These are phyloP conservation scores for Aphidoletes aphidimyza DNA, from an alignment of 2,888 invertebrate species.

Conservation along the genomic window DNA sequence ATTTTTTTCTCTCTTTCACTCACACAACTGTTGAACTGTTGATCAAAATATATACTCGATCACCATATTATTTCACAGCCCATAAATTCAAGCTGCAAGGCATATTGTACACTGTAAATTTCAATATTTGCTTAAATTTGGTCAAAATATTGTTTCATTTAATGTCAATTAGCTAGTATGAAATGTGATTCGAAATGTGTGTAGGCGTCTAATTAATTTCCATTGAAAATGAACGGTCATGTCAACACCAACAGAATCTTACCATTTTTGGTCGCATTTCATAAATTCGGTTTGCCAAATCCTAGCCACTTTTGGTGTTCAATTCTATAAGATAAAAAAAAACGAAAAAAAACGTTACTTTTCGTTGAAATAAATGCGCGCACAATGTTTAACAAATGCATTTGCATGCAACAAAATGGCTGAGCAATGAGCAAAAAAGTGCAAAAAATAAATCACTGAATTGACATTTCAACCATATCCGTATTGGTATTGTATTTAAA, in stretches of 20 bases:
- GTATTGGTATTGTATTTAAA: slow-evolving; percentile 21
- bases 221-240: neutral
- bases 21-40: neutral
- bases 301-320: neutral
- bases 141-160: slow-evolving; percentile 16
- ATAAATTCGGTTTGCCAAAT: neutral
- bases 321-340: neutral
- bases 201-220: slow-evolving; percentile 13
- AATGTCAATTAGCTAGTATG: neutral
- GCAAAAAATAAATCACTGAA: neutral
- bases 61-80: neutral
- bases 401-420: slow-evolving; percentile 26
- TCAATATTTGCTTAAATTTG: slow-evolving; percentile 2
- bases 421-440: too few relatives aligned
- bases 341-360: too few relatives aligned
- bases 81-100: neutral
- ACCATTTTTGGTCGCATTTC: slow-evolving; percentile 14
- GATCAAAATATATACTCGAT: neutral
- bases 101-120: too few relatives aligned
- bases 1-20: neutral
- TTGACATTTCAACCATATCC: slow-evolving; percentile 25
- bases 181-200: neutral
- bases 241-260: neutral
- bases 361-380: neutral
- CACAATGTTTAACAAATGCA: neutral